Conservation (phyloP, 2,113 vertebrate genomes). For the Nothobranchius furzeri region DNA sequence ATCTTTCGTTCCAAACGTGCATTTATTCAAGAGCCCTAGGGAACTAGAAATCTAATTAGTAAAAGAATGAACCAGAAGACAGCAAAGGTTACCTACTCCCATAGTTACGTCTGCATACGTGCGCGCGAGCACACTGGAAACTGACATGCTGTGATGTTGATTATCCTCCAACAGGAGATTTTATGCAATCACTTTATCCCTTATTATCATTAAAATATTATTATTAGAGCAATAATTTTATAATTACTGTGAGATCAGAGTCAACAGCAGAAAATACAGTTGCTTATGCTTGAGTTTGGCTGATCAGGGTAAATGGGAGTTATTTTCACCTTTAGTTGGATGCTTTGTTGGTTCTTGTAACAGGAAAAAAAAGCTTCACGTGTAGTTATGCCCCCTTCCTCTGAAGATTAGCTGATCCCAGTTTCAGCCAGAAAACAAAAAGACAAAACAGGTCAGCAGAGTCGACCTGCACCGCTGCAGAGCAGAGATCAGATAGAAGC, state of each 20-base stretch:
- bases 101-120: no score
- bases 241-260: no score
- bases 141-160: not conserved
- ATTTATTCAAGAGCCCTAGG: not conserved
- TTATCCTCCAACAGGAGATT: not conserved
- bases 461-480: constrained; percentile 27
- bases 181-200: not conserved
- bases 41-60: not conserved
- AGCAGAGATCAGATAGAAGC: constrained; percentile 43
- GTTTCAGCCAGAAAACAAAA: constrained; percentile 12
- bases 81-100: not conserved
- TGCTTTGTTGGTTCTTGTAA: not conserved
- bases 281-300: not conserved
- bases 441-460: constrained; percentile 58
- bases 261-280: no score
- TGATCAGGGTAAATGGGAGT: constrained; percentile 2
- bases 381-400: not conserved
- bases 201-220: not conserved
- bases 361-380: no score
- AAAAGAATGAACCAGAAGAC: not conserved
- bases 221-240: not conserved
- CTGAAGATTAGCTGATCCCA: constrained; percentile 32
- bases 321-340: not conserved
- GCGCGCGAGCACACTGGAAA: not conserved
- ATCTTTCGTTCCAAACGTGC: not conserved